Conservation (phyloP, 2,113 vertebrate genomes). For the Dryoscopus gambensis region DNA sequence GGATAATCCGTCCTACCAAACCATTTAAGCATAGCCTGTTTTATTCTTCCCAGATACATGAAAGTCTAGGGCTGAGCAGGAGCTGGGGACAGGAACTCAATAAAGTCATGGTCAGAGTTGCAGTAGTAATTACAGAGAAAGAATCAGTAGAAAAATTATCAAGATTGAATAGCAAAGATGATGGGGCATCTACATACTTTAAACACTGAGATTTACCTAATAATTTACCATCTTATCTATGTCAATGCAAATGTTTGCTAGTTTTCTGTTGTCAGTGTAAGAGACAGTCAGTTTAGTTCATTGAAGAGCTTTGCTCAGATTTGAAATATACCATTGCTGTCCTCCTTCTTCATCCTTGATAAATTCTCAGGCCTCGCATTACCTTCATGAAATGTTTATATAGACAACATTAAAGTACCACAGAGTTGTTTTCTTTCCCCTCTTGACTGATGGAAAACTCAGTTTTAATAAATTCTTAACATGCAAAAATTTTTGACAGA, state of each 20-base stretch:
- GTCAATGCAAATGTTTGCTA: neutral
- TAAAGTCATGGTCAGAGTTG: neutral
- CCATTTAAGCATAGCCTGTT: neutral
- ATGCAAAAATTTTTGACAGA: neutral
- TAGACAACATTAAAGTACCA: neutral
- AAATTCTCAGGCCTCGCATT: neutral
- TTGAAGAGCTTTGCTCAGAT: neutral
- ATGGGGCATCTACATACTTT: neutral
- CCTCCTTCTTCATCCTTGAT: accelerated
- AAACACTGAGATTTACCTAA: neutral
- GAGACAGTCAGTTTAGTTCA: neutral
- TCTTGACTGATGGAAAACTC: neutral
- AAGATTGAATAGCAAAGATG: neutral
- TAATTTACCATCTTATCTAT: neutral
- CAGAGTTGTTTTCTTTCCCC: neutral
- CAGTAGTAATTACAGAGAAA: neutral
- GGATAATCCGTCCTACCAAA: neutral
- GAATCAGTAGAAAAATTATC: neutral
- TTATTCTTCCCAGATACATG: neutral
- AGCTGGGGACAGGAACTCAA: neutral
- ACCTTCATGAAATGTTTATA: neutral
- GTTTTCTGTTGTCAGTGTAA: neutral
- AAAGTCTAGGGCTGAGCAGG: neutral
- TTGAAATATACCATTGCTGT: neutral
- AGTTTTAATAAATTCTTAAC: neutral